Conservation (phyloP, 2,797 vertebrate genomes). For the Myiothlypis chrysogaster region DNA sequence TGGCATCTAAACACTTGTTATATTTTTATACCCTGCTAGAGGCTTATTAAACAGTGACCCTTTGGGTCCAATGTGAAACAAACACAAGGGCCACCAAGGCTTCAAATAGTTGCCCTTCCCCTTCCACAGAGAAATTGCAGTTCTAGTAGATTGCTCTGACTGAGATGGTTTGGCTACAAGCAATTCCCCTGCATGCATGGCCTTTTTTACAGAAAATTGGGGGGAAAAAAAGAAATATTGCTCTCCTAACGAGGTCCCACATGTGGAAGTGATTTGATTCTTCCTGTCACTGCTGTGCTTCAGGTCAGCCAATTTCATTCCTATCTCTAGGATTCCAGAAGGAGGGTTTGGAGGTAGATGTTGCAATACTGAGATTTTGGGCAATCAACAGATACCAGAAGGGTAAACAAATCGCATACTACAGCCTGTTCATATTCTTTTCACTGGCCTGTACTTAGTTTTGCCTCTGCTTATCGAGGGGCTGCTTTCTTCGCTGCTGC, state of each 20-base stretch:
- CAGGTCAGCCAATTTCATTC: neutral
- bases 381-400: neutral
- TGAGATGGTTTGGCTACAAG: neutral
- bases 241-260: neutral
- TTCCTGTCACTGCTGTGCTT: neutral
- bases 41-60: neutral
- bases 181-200: neutral
- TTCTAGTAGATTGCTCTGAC: neutral
- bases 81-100: neutral
- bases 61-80: neutral
- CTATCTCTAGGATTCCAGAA: neutral
- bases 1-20: neutral
- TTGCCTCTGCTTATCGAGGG: neutral
- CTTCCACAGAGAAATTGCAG: neutral
- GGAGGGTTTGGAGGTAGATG: neutral
- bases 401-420: neutral
- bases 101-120: neutral
- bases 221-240: neutral
- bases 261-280: neutral
- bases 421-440: neutral
- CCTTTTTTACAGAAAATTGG: neutral
- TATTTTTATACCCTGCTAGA: neutral
- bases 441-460: neutral
- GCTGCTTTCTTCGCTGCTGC: neutral
- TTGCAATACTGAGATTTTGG: neutral